phyloP scores from a whole-genome alignment of 2,797 vertebrate genomes.

The Jordanella pulchra region DNA sequence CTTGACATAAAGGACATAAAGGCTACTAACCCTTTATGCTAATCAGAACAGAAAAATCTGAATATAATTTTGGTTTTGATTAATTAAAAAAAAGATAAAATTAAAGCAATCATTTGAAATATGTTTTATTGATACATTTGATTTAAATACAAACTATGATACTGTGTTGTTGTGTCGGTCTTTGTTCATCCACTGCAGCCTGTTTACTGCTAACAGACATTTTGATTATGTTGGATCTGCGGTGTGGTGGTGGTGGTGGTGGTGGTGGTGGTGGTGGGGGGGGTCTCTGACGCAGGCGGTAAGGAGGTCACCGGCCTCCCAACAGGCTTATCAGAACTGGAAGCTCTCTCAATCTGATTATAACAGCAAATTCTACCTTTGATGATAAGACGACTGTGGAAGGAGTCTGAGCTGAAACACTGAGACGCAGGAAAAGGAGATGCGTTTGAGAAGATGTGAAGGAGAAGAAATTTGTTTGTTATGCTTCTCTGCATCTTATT shows the following conservation, averaged over 20 bases:
- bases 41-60: no score
- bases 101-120: no score
- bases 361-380: conserved; percentile 49
- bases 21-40: no score
- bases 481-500: conserved; percentile 16
- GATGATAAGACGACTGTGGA: conserved; percentile 44
- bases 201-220: conserved; percentile 12
- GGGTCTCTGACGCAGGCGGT: conserved; percentile 31
- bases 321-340: conserved; percentile 49
- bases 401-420: conserved; percentile 26
- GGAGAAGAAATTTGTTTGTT: conserved; percentile 3
- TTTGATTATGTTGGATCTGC: conserved; percentile 21
- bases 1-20: no score
- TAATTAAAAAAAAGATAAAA: no score
- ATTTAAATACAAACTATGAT: background rate
- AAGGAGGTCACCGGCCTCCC: conserved; percentile 34
- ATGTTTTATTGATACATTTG: no score
- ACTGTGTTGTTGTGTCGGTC: background rate
- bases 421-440: conserved; percentile 20
- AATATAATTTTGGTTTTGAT: no score
- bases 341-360: conserved; percentile 50
- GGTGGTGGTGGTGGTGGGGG: no score
- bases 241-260: conserved; percentile 36
- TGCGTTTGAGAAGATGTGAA: conserved; percentile 30
- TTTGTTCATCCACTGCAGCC: background rate